Evolutionary conservation across 1,140 invertebrate species (phyloP).

Genomic region (Cyclargus thomasi): DNA sequence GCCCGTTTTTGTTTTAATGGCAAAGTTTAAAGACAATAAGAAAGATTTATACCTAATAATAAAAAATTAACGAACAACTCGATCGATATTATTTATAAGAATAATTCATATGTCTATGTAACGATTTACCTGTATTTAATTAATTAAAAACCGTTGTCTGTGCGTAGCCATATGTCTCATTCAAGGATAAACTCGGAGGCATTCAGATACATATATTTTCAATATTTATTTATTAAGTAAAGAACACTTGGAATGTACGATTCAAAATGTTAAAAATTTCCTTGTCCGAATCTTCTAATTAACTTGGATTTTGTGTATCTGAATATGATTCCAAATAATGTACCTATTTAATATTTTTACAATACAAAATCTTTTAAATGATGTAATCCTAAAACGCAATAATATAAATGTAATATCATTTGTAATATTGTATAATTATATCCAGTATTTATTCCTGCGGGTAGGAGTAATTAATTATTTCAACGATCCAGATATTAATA

Average conservation of each 20-base stretch:
- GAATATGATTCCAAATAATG: not conserved
- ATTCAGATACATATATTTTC: slow-evolving; percentile 10
- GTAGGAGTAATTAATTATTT: not conserved
- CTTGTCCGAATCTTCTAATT: not conserved
- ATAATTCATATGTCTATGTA: slow-evolving; percentile 38
- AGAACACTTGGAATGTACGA: not conserved
- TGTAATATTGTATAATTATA: slow-evolving; percentile 4
- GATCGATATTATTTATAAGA: slow-evolving; percentile 66
- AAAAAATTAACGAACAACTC: slow-evolving; percentile 54
- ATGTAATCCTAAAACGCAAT: slow-evolving; percentile 11
- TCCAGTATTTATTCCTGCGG: slow-evolving; percentile 6
- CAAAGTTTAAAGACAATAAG: slow-evolving; percentile 73
- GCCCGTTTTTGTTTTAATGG: slow-evolving; percentile 59
- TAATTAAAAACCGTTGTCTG: slow-evolving; percentile 20
- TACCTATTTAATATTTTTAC: slow-evolving; percentile 7
- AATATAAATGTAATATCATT: slow-evolving; percentile 14
- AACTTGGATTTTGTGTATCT: not conserved
- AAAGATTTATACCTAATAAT: slow-evolving; percentile 71
- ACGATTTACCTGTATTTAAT: slow-evolving; percentile 16
- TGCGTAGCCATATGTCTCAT: slow-evolving; percentile 5
- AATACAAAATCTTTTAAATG: not conserved
- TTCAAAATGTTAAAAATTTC: no score
- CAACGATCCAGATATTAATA: not conserved
- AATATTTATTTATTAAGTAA: not conserved
- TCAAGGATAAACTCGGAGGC: not conserved